Evolutionary conservation across 1,140 invertebrate species (phyloP), one percentile per base, ranked within the genome.

Genomic region (Brevipalpus yothersi): DNA sequence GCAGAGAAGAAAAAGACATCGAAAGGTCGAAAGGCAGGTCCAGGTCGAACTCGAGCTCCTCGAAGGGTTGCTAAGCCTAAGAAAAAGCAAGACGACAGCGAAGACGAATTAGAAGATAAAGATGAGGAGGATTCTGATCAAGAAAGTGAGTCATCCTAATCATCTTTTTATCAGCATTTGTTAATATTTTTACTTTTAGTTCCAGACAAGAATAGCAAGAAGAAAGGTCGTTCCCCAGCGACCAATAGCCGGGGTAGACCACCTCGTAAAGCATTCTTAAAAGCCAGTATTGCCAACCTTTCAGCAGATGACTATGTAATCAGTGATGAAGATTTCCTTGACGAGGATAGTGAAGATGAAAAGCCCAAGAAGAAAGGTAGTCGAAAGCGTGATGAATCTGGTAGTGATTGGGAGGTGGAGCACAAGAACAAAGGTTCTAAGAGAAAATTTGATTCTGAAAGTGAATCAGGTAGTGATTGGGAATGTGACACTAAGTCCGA

Each of bases 361-460:
- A 59, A 56, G 19, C 61, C 61, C 2, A 62, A 57, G 17, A 57
- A 57, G 17, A 19, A 41, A 41, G 56, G 56, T 19, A 57, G 23
- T 13, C n/a, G 41, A 57, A 41, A 43, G 39, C 54, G 56, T 23
- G 53, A 58, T 49, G 65, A 62, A 21, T 66, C 64, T 53, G 65
- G 60, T 41, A 65, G 63, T 58, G 66, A 66, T 41, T 66, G 64
- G 65, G 62, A 63, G 59, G 41, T 63, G 0, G 65, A 67, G 17
- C 61, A 62, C 41, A 63, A 63, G 51, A 60, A 51, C 47, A 19
- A 58, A 53, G 41, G 57, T 10, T 45, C 40, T 41, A 56, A 56
- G 13, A 60, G 58, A 56, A 43, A 53, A 12, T 1, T 21, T 53
- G 61, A 63, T 8, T 60, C 60, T 53, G 62, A 62, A 8, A 63